phyloP scores from a whole-genome alignment of 2,888 invertebrate species.

The Nomada ruficornis region DNA sequence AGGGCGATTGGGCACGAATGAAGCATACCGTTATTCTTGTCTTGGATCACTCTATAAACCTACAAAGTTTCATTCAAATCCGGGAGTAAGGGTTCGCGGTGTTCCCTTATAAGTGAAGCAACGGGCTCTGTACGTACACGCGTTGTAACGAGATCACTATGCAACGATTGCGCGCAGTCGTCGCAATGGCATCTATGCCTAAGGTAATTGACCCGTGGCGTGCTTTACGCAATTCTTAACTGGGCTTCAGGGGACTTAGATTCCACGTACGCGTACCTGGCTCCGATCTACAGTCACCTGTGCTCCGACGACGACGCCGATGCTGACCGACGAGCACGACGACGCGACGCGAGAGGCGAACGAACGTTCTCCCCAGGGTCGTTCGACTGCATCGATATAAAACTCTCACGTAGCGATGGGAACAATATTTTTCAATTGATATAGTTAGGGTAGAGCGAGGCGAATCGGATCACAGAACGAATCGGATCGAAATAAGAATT shows the following conservation, averaged over 20 bases:
- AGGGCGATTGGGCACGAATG: no score
- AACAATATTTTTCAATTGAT: no score
- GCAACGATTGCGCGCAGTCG: conserved; percentile 55
- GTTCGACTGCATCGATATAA: conserved; percentile 44
- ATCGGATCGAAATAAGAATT: no score
- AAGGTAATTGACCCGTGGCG: conserved; percentile 74
- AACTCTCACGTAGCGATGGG: not conserved
- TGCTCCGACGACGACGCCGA: conserved; percentile 27
- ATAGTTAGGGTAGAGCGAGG: no score
- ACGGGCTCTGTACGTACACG: conserved; percentile 21
- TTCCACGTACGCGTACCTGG: conserved; percentile 62
- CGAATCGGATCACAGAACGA: no score
- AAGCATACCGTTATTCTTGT: no score
- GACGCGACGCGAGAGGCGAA: conserved; percentile 52
- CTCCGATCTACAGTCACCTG: conserved; percentile 45
- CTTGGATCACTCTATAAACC: no score
- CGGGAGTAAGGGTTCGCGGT: no score
- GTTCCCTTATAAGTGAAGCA: no score
- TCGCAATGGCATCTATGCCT: conserved; percentile 70
- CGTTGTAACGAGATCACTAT: conserved; percentile 55
- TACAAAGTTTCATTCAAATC: no score
- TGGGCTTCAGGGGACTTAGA: conserved; percentile 57
- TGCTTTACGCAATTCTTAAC: conserved; percentile 74
- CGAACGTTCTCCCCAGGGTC: conserved; percentile 70
- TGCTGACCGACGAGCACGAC: conserved; percentile 17